A percentile compares a stretch with the other conserved stretches of the same genome.
Evolutionary conservation across 2,113 vertebrate genomes (phyloP).

Genomic region (Arenaria interpres): DNA sequence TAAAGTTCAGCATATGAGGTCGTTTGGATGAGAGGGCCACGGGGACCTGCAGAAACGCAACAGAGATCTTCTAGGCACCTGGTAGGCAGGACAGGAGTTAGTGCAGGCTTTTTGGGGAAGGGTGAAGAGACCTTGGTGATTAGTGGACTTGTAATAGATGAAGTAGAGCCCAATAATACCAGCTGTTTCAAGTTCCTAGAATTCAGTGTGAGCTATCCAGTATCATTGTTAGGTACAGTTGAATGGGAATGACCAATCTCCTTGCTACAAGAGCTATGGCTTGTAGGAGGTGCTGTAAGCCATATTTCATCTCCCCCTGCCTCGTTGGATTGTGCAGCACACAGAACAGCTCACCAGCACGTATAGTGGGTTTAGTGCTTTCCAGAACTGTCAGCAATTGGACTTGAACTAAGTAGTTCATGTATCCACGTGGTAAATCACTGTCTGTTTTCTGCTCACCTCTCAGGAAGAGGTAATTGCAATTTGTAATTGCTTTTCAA

Average conservation of each 20-base stretch:
- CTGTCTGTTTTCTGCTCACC: background rate
- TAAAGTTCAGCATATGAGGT: background rate
- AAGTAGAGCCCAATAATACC: background rate
- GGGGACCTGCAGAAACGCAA: background rate
- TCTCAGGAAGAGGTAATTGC: background rate
- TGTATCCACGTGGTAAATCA: background rate
- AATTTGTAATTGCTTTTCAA: background rate
- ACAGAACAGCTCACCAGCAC: background rate
- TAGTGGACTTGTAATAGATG: background rate
- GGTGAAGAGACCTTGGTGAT: background rate
- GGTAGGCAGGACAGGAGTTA: background rate
- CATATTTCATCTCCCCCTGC: background rate
- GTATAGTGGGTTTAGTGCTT: background rate
- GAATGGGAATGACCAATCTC: background rate
- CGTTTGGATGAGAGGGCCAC: background rate
- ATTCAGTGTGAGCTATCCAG: background rate
- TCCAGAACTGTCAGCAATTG: background rate
- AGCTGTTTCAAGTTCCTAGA: background rate
- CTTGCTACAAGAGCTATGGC: background rate
- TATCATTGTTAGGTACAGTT: background rate
- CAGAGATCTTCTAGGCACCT: background rate
- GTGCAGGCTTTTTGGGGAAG: background rate
- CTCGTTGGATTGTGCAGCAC: accelerated
- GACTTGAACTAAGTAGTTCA: background rate
- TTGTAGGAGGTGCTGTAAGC: background rate